These are phyloP conservation scores for Caracal caracal DNA, from an alignment of 2,113 vertebrate genomes.

Conservation along the genomic window DNA sequence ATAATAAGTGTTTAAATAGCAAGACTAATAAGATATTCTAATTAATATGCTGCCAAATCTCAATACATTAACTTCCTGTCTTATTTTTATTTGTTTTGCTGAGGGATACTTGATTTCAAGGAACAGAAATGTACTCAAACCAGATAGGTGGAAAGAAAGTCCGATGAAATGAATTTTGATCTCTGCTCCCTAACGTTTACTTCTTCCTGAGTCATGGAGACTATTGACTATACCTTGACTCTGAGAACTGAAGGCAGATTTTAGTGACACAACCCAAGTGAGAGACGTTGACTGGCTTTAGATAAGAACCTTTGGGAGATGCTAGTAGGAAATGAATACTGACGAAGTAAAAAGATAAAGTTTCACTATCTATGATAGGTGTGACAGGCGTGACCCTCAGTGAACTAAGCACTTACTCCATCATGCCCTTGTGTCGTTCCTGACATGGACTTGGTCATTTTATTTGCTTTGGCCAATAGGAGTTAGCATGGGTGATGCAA, in stretches of 20 bases:
- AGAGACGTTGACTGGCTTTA: neutral
- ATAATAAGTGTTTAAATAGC: neutral
- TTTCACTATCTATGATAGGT: neutral
- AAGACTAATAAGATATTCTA: neutral
- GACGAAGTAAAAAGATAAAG: neutral
- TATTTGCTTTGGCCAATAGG: neutral
- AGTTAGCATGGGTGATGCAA: neutral
- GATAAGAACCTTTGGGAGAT: neutral
- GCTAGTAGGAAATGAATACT: neutral
- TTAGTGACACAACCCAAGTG: neutral
- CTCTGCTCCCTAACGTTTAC: neutral
- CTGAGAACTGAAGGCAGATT: neutral
- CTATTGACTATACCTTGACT: neutral
- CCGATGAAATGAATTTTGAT: neutral
- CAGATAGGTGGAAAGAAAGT: neutral
- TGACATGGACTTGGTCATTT: fast-evolving
- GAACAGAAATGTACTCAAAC: neutral
- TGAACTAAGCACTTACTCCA: fast-evolving
- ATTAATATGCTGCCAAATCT: neutral
- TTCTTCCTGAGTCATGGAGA: neutral
- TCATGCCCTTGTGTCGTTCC: neutral
- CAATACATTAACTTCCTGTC: neutral
- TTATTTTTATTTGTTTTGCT: neutral
- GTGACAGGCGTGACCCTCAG: neutral
- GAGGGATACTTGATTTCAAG: neutral